Percentiles rank a stretch among this genome's conserved stretches.
Conservation (phyloP, 2,888 invertebrate species). For the Bellardia pandia region DNA sequence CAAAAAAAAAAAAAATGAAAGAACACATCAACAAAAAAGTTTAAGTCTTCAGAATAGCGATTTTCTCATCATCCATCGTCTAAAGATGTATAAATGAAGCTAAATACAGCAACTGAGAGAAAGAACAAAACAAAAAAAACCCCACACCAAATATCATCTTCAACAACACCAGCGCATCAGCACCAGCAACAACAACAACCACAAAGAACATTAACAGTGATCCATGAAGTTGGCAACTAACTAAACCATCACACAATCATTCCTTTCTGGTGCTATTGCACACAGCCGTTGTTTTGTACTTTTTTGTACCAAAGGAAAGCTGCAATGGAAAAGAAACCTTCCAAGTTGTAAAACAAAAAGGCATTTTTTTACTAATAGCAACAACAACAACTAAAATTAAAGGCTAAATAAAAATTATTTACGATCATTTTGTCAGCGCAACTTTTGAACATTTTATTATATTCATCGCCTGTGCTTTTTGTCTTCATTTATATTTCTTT, state of each 20-base stretch:
- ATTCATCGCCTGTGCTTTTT: slow-evolving; percentile 56
- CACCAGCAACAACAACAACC: slow-evolving; percentile 6
- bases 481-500: slow-evolving; percentile 53
- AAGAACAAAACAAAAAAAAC: background rate
- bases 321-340: slow-evolving; percentile 49
- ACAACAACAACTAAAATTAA: slow-evolving; percentile 45
- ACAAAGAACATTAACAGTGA: slow-evolving; percentile 23
- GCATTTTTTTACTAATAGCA: background rate
- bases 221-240: slow-evolving; percentile 56
- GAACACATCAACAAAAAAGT: slow-evolving; percentile 38
- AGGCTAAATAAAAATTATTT: slow-evolving; percentile 81
- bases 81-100: slow-evolving; percentile 39
- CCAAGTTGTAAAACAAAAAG: slow-evolving; percentile 65
- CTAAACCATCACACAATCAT: slow-evolving; percentile 47
- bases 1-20: slow-evolving; percentile 9
- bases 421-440: slow-evolving; percentile 82
- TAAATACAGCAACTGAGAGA: slow-evolving; percentile 28
- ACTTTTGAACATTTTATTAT: slow-evolving; percentile 66
- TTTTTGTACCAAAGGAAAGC: slow-evolving; percentile 57
- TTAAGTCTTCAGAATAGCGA: slow-evolving; percentile 42
- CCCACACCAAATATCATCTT: slow-evolving; percentile 43
- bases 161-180: slow-evolving; percentile 47
- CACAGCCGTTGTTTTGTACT: slow-evolving; percentile 18
- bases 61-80: slow-evolving; percentile 65
- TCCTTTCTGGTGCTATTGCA: slow-evolving; percentile 32